Evolutionary conservation across 2,797 vertebrate genomes (phyloP).

Genomic region (Acanthopagrus latus): DNA sequence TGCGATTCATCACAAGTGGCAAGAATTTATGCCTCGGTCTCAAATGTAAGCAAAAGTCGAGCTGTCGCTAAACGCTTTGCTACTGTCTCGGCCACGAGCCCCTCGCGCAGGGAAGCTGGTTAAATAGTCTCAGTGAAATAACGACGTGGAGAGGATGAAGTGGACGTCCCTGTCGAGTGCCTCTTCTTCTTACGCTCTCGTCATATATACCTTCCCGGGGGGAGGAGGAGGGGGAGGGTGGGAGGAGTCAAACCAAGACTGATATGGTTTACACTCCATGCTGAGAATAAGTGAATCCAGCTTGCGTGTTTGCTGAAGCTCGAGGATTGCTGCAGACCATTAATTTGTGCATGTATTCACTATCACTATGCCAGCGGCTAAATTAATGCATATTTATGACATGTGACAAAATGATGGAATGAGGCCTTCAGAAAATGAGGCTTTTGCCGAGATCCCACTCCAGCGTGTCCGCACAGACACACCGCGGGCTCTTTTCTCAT

Average conservation of each 20-base stretch:
- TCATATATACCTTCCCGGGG: conserved; percentile 6
- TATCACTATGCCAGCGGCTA: conserved; percentile 49
- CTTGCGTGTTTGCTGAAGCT: conserved; percentile 47
- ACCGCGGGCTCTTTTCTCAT: conserved; percentile 9
- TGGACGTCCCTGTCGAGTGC: conserved; percentile 37
- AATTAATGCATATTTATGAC: conserved; percentile 72
- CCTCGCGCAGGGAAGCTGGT: conserved; percentile 9
- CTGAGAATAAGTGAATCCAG: conserved; percentile 35
- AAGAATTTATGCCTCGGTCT: conserved; percentile 23
- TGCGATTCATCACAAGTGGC: conserved; percentile 59
- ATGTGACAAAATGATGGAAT: conserved; percentile 72
- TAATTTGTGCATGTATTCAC: conserved; percentile 52
- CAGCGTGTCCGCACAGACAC: conserved; percentile 4
- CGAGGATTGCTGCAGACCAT: conserved; percentile 31
- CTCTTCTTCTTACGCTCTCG: conserved; percentile 30
- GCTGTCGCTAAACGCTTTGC: conserved; percentile 36
- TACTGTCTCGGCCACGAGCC: conserved; percentile 27
- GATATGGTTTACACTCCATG: conserved; percentile 30
- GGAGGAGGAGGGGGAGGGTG: not conserved
- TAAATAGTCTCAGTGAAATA: conserved; percentile 35
- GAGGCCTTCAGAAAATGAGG: conserved; percentile 52
- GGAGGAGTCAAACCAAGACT: conserved; percentile 25
- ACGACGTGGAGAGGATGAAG: conserved; percentile 35
- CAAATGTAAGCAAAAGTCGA: conserved; percentile 46
- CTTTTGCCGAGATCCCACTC: conserved; percentile 36